Base-by-base conservation (phyloP, 2,113 vertebrate species). In the Proterorhinus semilunaris region DNA sequence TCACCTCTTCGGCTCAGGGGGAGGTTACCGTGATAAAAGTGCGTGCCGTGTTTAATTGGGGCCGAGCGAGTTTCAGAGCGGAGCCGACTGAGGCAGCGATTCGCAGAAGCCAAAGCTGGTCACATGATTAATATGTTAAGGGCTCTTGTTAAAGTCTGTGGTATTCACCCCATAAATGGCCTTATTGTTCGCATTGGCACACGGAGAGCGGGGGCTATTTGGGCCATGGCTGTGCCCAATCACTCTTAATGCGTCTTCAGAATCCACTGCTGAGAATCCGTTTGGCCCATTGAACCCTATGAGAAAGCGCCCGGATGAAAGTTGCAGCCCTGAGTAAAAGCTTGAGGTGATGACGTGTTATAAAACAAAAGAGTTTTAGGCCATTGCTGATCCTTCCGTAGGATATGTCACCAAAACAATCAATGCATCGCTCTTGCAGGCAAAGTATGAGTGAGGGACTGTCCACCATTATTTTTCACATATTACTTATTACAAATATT, bases 101-200 rank as follows among this genome's bases (percentile, higher is more conserved):
- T 71, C 69, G 69, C 71, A 58, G 74, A 67, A 68, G 63, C 74
- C 57, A 62, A 66, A 53, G 67, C 21, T 10, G 77, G 75, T 90
- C 90, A 90, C 87, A 83, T 87, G 84, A 69, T 70, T 72, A 64
- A 84, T 83, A 85, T 89, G 85, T 83, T 80, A 80, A 86, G 72
- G 79, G 67, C 58, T 65, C 85, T 87, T 85, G 80, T 86, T 87
- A 75, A 85, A 80, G 69, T 69, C 85, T 71, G 74, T 46, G 66
- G 76, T 80, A 75, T 86, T 82, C 76, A 69, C 74, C 65, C 71
- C 72, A 86, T 88, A 88, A 90, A 90, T 76, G 86, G 75, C 74
- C 45, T n/a, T 81, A 87, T 90, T 90, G 88, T 89, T 87, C 78
- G 69, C 36, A 21, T 81, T 80, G 61, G 68, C 76, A 62, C 72